Base-by-base conservation (phyloP, 2,888 invertebrate species). In the Chorisops tibialis region DNA sequence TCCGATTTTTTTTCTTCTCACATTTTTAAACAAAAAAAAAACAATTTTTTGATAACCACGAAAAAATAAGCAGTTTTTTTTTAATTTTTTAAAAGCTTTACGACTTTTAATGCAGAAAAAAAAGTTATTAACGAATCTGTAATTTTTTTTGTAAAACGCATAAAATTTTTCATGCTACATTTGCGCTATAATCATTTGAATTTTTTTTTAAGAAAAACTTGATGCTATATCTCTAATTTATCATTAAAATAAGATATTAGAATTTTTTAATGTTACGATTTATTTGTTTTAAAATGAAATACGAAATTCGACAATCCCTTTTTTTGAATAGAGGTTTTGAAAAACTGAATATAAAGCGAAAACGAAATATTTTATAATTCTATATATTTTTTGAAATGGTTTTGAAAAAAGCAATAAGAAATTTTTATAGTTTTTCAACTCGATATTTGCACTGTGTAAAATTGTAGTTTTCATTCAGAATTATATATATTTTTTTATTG, bases 301-400 rank as follows among this genome's bases (percentile, higher is more conserved):
- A 54, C 52, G 52, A 54, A 22, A 22, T 54, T 54, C 52, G 52
- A 58, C 58, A 41, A 11, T 45, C 58, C 24, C 58, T 45, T 45
- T 41, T 16, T 30, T 22, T 9, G 41, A 54, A 41, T 38, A 12
- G n/a, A n/a, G n/a, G 52, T 39, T 54, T 56, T 45, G 58, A 43
- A 47, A 2, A 58, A 43, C 21, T 47, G 43, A 14, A 14, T 35
- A 35, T 24, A 16, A 45, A 45, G 45, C 45, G 45, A 58, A 56
- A 30, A 58, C 47, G 58, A 58, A 30, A 47, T 43, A n/a, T 41
- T 43, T 58, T 47, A n/a, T 58, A 52, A 21, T 52, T 39, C 7
- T 39, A 54, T 41, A 54, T 54, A 54, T 54, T 41, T 54, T 39
- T 41, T 50, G 50, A 50, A 35, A 9, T n/a, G 16, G 14, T 50